A percentile compares a stretch with the other conserved stretches of the same genome.
phyloP scores from a whole-genome alignment of 1,140 invertebrate genomes.

The Theocolax elegans region DNA sequence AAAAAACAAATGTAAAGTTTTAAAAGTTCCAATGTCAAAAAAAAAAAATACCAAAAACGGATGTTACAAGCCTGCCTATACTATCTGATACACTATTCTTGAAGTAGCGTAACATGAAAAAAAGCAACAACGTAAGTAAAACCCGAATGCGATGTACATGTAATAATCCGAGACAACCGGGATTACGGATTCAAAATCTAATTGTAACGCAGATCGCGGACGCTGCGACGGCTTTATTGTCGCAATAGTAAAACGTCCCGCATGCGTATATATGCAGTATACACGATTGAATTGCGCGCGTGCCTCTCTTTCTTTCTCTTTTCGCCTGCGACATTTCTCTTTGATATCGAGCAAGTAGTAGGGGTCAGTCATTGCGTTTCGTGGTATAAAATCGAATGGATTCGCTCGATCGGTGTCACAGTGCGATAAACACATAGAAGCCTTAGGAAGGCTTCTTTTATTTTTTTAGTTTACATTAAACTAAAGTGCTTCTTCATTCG shows the following conservation, averaged over 20 bases:
- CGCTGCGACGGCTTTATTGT: not conserved
- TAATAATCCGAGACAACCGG: not conserved
- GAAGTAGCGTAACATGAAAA: too few relatives aligned
- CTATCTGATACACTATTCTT: too few relatives aligned
- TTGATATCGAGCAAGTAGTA: not conserved
- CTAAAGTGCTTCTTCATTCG: not conserved
- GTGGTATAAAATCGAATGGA: constrained; percentile 11
- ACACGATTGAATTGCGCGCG: too few relatives aligned
- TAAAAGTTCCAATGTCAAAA: too few relatives aligned
- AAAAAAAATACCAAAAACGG: too few relatives aligned
- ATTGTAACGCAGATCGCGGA: constrained; percentile 20
- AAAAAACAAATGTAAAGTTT: too few relatives aligned
- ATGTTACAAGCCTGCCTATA: too few relatives aligned
- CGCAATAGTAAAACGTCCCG: constrained; percentile 6
- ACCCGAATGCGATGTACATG: not conserved
- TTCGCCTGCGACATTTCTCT: constrained; percentile 6
- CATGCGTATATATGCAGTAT: not conserved
- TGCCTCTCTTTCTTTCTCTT: not conserved
- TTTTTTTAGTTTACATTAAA: not conserved
- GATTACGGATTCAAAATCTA: not conserved
- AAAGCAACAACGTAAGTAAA: too few relatives aligned
- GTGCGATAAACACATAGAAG: constrained; percentile 2
- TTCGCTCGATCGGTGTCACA: constrained; percentile 12
- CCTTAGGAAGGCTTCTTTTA: too few relatives aligned
- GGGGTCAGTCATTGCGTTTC: not conserved